phyloP scores from a whole-genome alignment of 2,113 vertebrate species.

The Elephas maximus region DNA sequence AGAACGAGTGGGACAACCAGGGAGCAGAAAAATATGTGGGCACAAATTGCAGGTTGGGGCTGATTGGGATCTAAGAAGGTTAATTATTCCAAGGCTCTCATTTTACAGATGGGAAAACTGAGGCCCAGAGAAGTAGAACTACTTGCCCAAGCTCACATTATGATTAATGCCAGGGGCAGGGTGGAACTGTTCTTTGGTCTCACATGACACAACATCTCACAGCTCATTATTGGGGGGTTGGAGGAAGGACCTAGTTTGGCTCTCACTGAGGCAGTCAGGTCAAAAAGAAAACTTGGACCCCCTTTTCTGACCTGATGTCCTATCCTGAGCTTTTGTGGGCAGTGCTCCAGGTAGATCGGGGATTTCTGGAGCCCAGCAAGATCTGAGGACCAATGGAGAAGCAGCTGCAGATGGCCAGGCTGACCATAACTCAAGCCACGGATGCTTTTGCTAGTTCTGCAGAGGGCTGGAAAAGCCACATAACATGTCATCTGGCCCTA shows the following conservation, averaged over 20 bases:
- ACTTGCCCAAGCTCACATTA: neutral
- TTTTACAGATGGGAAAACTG: neutral
- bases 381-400: neutral
- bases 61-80: neutral
- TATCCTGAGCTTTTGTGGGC: neutral
- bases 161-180: neutral
- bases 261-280: neutral
- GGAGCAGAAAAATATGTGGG: neutral
- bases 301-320: neutral
- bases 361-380: neutral
- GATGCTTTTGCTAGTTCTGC: neutral
- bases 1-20: neutral
- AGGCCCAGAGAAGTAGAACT: neutral
- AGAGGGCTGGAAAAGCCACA: neutral
- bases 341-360: neutral
- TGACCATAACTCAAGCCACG: neutral
- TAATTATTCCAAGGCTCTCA: neutral
- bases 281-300: neutral
- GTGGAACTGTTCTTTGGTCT: neutral
- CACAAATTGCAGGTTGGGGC: neutral
- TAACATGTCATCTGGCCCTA: fast-evolving
- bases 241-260: neutral
- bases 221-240: neutral
- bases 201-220: fast-evolving
- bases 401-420: neutral